These are phyloP conservation scores for Nowickia ferox DNA, from an alignment of 2,888 invertebrate genomes.

Conservation along the genomic window DNA sequence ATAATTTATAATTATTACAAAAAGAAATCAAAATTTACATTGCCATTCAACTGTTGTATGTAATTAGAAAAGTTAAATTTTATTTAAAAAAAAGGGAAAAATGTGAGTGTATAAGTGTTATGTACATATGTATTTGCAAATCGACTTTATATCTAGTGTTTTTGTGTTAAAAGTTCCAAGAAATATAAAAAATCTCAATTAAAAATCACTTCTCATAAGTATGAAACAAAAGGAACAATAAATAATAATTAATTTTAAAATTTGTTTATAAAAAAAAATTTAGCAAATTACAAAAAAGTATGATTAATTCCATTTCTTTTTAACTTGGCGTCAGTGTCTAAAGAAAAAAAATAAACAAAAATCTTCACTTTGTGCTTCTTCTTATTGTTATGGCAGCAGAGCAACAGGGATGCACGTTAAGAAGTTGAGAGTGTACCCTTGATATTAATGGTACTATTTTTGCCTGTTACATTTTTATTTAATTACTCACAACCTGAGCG, in stretches of 20 bases:
- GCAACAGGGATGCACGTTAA: slow-evolving; percentile 19
- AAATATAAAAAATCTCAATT: slow-evolving; percentile 6
- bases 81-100: slow-evolving; percentile 21
- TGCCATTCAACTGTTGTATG: slow-evolving; percentile 21
- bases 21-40: slow-evolving; percentile 31
- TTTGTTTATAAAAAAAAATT: slow-evolving; percentile 22
- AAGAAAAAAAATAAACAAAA: neutral
- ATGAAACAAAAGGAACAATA: slow-evolving; percentile 18
- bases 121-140: slow-evolving; percentile 6
- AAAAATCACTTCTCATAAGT: neutral
- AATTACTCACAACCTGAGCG: neutral
- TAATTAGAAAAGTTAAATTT: slow-evolving; percentile 15
- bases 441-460: neutral
- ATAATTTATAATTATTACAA: slow-evolving; percentile 43
- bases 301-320: slow-evolving; percentile 37
- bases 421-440: neutral
- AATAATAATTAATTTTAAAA: slow-evolving; percentile 8
- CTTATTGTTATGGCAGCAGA: slow-evolving; percentile 13
- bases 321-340: slow-evolving; percentile 4
- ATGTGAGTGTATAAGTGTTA: slow-evolving; percentile 57
- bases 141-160: slow-evolving; percentile 15
- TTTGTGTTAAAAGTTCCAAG: slow-evolving; percentile 32
- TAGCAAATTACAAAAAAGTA: slow-evolving; percentile 9
- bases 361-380: slow-evolving; percentile 13
- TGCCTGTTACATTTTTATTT: neutral